phyloP scores from a whole-genome alignment of 1,140 invertebrate genomes.

The Ips typographus region DNA sequence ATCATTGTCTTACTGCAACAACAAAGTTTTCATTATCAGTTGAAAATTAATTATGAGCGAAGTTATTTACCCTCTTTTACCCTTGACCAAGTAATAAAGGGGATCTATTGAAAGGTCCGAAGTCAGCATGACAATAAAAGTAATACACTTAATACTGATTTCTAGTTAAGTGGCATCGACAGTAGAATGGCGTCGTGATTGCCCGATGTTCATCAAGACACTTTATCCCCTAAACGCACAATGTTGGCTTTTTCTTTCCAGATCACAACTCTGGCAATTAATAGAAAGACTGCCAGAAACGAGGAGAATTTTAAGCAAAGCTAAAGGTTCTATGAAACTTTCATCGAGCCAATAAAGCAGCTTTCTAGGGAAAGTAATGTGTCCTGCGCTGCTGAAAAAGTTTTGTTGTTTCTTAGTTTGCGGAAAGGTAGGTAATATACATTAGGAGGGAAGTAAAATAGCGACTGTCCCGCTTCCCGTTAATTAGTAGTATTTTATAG shows the following conservation, averaged over 20 bases:
- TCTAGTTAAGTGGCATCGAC: constrained; percentile 47
- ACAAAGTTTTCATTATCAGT: too few relatives aligned
- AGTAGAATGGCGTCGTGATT: constrained; percentile 48
- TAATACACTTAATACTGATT: constrained; percentile 48
- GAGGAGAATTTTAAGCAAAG: constrained; percentile 46
- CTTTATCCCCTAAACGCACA: constrained; percentile 45
- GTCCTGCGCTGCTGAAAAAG: too few relatives aligned
- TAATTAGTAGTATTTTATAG: constrained; percentile 49
- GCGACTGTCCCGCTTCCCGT: constrained; percentile 41
- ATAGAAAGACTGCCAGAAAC: constrained; percentile 46
- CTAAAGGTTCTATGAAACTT: constrained; percentile 22
- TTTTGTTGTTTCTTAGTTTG: too few relatives aligned
- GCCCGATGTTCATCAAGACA: constrained; percentile 48
- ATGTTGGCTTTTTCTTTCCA: constrained; percentile 40
- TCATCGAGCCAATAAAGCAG: constrained; percentile 12
- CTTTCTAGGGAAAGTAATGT: not conserved
- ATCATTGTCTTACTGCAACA: too few relatives aligned
- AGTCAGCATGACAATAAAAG: constrained; percentile 28
- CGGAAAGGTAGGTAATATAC: not conserved
- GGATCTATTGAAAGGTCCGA: not conserved
- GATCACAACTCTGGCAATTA: constrained; percentile 48
- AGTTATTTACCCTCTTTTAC: too few relatives aligned
- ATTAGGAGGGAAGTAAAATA: constrained; percentile 34
- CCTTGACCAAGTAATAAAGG: too few relatives aligned
- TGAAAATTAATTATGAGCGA: too few relatives aligned